Conservation (phyloP, 64 coral and sea anemone species). For the Actinia tenebrosa region DNA sequence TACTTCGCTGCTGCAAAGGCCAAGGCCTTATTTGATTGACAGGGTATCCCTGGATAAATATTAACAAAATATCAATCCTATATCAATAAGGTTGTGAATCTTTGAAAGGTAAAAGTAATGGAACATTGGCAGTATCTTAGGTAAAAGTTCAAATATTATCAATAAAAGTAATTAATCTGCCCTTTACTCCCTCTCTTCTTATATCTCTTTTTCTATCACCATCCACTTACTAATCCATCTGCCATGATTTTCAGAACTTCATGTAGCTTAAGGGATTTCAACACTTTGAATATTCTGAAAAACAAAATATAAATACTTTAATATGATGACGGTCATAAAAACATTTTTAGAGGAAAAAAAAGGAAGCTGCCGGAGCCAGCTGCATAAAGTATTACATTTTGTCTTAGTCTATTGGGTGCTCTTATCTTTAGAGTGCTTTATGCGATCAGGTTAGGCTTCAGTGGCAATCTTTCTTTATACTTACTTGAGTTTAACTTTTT, state of each 20-base stretch:
- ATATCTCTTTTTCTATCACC: too few relatives aligned
- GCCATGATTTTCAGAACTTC: slow-evolving; percentile 79
- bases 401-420: too few relatives aligned
- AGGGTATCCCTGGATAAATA: slow-evolving; percentile 67
- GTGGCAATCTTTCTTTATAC: slow-evolving; percentile 1
- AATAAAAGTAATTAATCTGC: too few relatives aligned
- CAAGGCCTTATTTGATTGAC: slow-evolving; percentile 83
- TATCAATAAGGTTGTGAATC: too few relatives aligned
- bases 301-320: not conserved
- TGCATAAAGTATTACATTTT: too few relatives aligned
- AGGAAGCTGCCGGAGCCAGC: too few relatives aligned
- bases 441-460: too few relatives aligned
- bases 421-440: too few relatives aligned
- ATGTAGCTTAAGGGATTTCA: slow-evolving; percentile 77
- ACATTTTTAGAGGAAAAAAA: not conserved
- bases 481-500: slow-evolving; percentile 86
- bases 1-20: slow-evolving; percentile 87
- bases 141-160: too few relatives aligned
- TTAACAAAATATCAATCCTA: not conserved
- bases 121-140: too few relatives aligned
- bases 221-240: slow-evolving; percentile 72
- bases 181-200: too few relatives aligned
- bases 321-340: not conserved
- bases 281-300: slow-evolving; percentile 85
- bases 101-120: too few relatives aligned